phyloP scores from a whole-genome alignment of 1,140 invertebrate genomes.

The Meloidogyne chitwoodi region DNA sequence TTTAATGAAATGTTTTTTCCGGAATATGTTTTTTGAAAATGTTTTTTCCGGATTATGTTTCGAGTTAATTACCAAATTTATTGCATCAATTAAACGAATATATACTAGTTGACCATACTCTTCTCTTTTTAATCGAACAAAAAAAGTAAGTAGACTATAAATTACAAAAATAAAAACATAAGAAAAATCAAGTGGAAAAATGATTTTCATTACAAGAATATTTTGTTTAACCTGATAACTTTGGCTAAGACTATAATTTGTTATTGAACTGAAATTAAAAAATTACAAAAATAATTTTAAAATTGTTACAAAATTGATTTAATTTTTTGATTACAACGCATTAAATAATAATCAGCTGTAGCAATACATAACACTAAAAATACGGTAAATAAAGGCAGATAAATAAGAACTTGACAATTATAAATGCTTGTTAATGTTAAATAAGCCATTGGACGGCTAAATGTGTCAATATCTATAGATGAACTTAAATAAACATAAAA shows the following conservation, averaged over 20 bases:
- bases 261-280: neutral
- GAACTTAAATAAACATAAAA: neutral
- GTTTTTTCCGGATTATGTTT: no score
- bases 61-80: conserved; percentile 11
- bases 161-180: conserved; percentile 8
- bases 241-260: neutral
- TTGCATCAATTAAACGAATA: conserved; percentile 1
- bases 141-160: neutral
- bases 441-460: neutral
- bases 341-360: conserved; percentile 5
- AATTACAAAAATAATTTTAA: no score
- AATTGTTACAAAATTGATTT: conserved; percentile 19
- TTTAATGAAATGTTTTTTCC: no score
- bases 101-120: conserved; percentile 2
- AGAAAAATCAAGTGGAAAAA: conserved; percentile 17
- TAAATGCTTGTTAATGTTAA: conserved; percentile 4
- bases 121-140: neutral
- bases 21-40: no score
- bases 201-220: conserved; percentile 6
- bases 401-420: neutral
- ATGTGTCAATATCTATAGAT: neutral
- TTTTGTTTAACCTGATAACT: conserved; percentile 13
- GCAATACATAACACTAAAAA: conserved; percentile 8
- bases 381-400: neutral
- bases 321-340: neutral